Conservation (phyloP, 2,797 vertebrate genomes). For the Ctenosaura bakeri region DNA sequence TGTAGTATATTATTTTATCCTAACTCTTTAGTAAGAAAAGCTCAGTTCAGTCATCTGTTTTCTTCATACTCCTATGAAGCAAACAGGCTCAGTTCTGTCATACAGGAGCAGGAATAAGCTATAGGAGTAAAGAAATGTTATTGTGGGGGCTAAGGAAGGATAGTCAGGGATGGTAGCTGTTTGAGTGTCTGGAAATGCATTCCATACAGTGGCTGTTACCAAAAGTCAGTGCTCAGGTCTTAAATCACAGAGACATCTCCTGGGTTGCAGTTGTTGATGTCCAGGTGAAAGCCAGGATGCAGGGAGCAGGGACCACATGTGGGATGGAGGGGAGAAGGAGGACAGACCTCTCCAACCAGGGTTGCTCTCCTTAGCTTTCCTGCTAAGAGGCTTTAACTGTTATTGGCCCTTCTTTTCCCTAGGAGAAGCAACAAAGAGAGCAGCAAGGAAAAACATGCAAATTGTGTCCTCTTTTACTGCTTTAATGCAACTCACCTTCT, state of each 20-base stretch:
- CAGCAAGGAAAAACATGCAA: background rate
- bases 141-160: background rate
- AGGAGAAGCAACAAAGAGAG: background rate
- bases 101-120: background rate
- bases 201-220: background rate
- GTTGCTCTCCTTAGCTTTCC: background rate
- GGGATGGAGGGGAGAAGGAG: background rate
- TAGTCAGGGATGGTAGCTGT: background rate
- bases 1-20: background rate
- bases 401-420: background rate
- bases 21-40: background rate
- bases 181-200: slow-evolving; percentile 11
- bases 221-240: slow-evolving; percentile 8
- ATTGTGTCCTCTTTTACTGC: background rate
- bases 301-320: background rate
- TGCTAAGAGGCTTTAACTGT: background rate
- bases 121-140: background rate
- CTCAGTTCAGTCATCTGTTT: background rate
- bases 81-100: background rate
- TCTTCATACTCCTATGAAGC: background rate
- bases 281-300: background rate
- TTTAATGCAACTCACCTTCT: background rate
- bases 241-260: slow-evolving; percentile 39
- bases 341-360: background rate
- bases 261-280: slow-evolving; percentile 24